phyloP scores from a whole-genome alignment of 2,113 vertebrate genomes.

The Hystrix cristata region DNA sequence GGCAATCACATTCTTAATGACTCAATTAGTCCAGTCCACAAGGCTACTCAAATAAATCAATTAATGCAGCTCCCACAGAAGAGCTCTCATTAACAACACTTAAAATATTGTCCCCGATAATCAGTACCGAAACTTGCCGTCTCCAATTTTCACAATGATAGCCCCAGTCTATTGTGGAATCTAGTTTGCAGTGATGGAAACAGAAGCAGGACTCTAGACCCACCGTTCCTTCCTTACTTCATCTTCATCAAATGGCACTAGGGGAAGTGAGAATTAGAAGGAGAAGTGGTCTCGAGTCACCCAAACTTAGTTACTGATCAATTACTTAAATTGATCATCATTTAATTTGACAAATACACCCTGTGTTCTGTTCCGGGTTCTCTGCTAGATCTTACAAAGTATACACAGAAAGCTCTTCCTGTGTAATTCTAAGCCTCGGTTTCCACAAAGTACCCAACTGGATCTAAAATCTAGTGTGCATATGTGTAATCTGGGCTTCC shows the following conservation, averaged over 20 bases:
- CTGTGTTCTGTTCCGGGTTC: neutral
- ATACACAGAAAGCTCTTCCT: neutral
- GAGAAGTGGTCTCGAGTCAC: neutral
- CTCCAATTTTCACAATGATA: neutral
- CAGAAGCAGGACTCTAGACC: neutral
- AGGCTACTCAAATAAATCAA: slow-evolving; percentile 11
- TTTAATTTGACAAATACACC: neutral
- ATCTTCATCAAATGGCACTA: neutral
- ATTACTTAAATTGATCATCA: neutral
- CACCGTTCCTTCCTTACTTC: neutral
- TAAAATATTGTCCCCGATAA: neutral
- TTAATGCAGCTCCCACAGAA: slow-evolving; percentile 44
- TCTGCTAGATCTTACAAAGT: neutral
- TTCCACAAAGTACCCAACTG: neutral
- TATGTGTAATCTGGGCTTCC: accelerated
- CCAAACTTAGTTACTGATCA: neutral
- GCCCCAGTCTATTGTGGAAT: neutral
- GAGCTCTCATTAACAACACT: neutral
- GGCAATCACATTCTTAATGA: slow-evolving; percentile 70
- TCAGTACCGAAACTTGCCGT: neutral
- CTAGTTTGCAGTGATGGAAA: neutral
- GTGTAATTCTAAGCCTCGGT: neutral
- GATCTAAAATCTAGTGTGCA: neutral
- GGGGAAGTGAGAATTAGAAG: neutral
- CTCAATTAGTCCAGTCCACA: slow-evolving; percentile 61